Evolutionary conservation across 2,797 vertebrate species (phyloP).

Genomic region (Acanthis flammea): DNA sequence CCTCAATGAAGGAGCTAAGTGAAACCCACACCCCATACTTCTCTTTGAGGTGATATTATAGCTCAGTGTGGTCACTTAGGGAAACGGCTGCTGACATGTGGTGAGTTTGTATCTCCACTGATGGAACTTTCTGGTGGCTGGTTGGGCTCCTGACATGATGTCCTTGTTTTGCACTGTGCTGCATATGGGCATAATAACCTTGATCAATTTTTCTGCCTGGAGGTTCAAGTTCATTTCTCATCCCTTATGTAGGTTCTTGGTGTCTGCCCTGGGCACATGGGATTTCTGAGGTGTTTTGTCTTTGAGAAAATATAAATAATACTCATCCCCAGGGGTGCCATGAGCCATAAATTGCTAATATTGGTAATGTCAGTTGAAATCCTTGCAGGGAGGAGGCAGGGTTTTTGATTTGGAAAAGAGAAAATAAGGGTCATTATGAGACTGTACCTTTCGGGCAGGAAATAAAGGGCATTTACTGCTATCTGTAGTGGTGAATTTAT

Average conservation of each 20-base stretch:
- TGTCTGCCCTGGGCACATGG: neutral
- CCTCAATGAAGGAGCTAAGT: neutral
- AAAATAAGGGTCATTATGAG: neutral
- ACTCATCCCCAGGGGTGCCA: accelerated
- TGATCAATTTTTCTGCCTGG: neutral
- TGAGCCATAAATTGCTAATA: neutral
- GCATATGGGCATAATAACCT: accelerated
- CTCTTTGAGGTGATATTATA: neutral
- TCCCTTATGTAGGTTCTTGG: neutral
- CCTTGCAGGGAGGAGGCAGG: neutral
- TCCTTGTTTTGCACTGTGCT: neutral
- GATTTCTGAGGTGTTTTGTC: neutral
- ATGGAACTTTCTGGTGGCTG: neutral
- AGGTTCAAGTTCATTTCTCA: neutral
- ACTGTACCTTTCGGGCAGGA: neutral
- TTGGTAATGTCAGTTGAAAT: neutral
- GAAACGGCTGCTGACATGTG: neutral
- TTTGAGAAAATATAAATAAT: neutral
- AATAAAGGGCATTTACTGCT: neutral
- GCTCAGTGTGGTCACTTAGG: neutral
- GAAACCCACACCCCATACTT: neutral
- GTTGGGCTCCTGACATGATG: neutral
- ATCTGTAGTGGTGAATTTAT: neutral
- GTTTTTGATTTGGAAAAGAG: neutral
- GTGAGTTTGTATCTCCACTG: neutral